Evolutionary conservation across 2,888 invertebrate species (phyloP).

Genomic region (Mythimna vitellina): DNA sequence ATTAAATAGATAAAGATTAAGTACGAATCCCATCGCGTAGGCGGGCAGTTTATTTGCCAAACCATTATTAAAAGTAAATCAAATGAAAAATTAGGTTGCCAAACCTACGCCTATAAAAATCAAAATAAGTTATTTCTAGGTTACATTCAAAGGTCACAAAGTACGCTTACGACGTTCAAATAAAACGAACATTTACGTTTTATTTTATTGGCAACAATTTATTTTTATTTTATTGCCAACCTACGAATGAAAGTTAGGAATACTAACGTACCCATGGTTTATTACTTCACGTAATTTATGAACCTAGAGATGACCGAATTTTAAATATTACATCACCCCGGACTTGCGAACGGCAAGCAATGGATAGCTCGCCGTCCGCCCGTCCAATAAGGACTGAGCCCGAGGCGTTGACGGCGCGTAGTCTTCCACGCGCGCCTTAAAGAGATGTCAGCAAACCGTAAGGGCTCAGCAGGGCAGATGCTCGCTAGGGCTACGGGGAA

Average conservation of each 20-base stretch:
- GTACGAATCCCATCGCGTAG: too few relatives aligned
- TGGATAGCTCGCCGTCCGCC: too few relatives aligned
- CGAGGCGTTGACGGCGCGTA: too few relatives aligned
- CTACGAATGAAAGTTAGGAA: constrained; percentile 25
- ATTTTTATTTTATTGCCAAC: constrained; percentile 52
- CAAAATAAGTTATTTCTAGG: constrained; percentile 30
- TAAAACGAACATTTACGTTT: constrained; percentile 46
- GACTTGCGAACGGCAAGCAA: too few relatives aligned
- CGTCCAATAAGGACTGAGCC: too few relatives aligned
- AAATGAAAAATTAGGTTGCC: background rate
- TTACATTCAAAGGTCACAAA: constrained; percentile 49
- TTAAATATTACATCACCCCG: background rate
- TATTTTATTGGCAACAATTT: constrained; percentile 54
- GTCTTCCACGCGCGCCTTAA: too few relatives aligned
- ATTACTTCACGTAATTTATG: constrained; percentile 3
- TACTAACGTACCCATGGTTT: constrained; percentile 37
- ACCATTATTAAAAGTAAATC: too few relatives aligned
- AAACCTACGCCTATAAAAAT: constrained; percentile 16
- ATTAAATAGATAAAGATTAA: too few relatives aligned
- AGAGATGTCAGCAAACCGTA: too few relatives aligned
- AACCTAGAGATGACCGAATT: background rate
- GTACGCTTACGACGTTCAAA: constrained; percentile 42
- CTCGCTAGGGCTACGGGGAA: too few relatives aligned
- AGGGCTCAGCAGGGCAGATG: too few relatives aligned
- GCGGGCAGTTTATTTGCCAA: too few relatives aligned